Conservation (phyloP, 1,140 invertebrate genomes). For the Drosophila sp. region DNA sequence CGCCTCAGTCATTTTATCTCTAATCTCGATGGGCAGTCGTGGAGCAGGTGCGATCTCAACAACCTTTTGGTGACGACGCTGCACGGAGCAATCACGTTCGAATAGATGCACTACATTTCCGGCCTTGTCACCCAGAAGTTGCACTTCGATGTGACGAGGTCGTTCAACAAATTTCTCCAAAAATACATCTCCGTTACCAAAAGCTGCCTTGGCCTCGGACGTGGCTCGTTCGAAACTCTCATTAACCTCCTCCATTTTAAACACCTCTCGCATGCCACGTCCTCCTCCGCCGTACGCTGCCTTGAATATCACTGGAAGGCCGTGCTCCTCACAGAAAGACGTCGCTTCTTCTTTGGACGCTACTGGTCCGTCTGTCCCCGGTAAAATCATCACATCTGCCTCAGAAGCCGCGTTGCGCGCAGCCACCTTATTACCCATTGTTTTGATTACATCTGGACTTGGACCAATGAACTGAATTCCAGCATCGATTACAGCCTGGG, state of each 20-base stretch:
- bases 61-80: slow-evolving; percentile 98
- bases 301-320: slow-evolving; percentile 99
- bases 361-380: slow-evolving; percentile 96
- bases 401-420: slow-evolving; percentile 94
- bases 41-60: slow-evolving; percentile 99
- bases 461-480: slow-evolving; percentile 98
- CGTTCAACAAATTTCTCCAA: slow-evolving; percentile 99
- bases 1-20: slow-evolving; percentile 95
- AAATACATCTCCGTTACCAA: slow-evolving; percentile 99
- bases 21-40: slow-evolving; percentile 91
- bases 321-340: slow-evolving; percentile 96
- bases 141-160: slow-evolving; percentile 95
- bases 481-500: slow-evolving; percentile 95
- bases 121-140: slow-evolving; percentile 98
- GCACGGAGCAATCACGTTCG: slow-evolving; percentile 99
- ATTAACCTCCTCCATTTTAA: slow-evolving; percentile 95
- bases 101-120: slow-evolving; percentile 99
- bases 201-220: slow-evolving; percentile 97
- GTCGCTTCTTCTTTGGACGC: slow-evolving; percentile 94
- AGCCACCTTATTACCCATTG: slow-evolving; percentile 99
- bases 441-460: slow-evolving; percentile 95
- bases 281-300: slow-evolving; percentile 99
- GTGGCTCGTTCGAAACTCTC: slow-evolving; percentile 96
- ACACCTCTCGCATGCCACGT: slow-evolving; percentile 98
- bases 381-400: slow-evolving; percentile 93